Percentiles rank a stretch among this genome's conserved stretches.
Evolutionary conservation across 2,888 invertebrate genomes (phyloP).

Genomic region (Meloe dianella): DNA sequence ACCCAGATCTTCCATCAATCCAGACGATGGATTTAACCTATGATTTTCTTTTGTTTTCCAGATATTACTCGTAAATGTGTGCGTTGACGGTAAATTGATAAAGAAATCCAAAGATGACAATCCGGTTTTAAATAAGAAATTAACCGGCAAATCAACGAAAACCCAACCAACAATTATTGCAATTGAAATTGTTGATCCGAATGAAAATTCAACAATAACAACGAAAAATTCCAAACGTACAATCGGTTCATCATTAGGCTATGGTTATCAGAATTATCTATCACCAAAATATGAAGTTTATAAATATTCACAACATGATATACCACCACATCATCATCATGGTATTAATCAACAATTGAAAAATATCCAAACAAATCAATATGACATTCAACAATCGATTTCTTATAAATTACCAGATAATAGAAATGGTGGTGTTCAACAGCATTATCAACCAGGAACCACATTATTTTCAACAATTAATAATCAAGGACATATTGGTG

Average conservation of each 20-base stretch:
- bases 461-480: slow-evolving; percentile 52
- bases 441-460: slow-evolving; percentile 49
- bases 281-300: slow-evolving; percentile 69
- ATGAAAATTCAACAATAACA: slow-evolving; percentile 56
- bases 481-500: slow-evolving; percentile 60
- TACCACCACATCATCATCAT: slow-evolving; percentile 55
- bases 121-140: slow-evolving; percentile 23
- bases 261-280: slow-evolving; percentile 65
- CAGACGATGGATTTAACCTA: no score
- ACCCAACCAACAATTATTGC: slow-evolving; percentile 66
- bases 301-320: slow-evolving; percentile 73
- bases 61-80: not conserved
- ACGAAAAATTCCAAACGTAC: slow-evolving; percentile 69
- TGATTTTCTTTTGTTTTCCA: slow-evolving; percentile 11
- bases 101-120: slow-evolving; percentile 28
- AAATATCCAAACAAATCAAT: slow-evolving; percentile 17
- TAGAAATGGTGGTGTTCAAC: slow-evolving; percentile 15
- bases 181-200: slow-evolving; percentile 67
- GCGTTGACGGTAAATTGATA: slow-evolving; percentile 14
- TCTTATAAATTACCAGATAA: slow-evolving; percentile 45
- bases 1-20: no score
- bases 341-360: slow-evolving; percentile 20
- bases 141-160: slow-evolving; percentile 23
- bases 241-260: slow-evolving; percentile 75
- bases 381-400: slow-evolving; percentile 46